Evolutionary conservation across 2,797 vertebrate species (phyloP).

Genomic region (Anas acuta): DNA sequence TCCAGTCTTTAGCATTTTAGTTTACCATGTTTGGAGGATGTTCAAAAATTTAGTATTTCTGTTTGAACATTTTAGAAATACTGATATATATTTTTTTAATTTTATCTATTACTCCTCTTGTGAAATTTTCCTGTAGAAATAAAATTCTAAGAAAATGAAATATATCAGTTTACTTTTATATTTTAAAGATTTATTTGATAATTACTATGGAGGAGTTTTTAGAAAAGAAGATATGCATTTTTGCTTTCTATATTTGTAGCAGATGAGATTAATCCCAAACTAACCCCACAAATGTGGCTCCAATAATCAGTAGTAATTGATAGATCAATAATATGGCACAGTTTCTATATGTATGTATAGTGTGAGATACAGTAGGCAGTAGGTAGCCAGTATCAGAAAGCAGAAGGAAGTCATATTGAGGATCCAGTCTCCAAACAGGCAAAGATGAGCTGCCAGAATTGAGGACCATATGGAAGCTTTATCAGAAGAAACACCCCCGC

Average conservation of each 20-base stretch:
- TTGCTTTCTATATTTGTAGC: conserved; percentile 17
- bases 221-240: neutral
- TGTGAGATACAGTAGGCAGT: conserved; percentile 7
- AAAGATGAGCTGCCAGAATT: conserved; percentile 57
- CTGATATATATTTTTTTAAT: neutral
- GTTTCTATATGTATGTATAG: neutral
- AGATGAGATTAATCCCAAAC: conserved; percentile 20
- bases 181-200: conserved; percentile 14
- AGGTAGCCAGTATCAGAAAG: conserved; percentile 49
- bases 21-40: neutral
- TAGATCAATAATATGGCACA: neutral
- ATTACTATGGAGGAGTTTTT: neutral
- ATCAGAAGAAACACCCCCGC: conserved; percentile 66
- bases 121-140: conserved; percentile 3
- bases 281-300: conserved; percentile 1
- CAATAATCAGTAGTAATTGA: conserved; percentile 24
- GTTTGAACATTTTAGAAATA: neutral
- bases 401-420: conserved; percentile 59
- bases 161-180: neutral
- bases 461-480: conserved; percentile 69
- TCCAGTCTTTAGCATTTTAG: neutral
- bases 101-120: neutral
- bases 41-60: neutral
- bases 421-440: conserved; percentile 53
- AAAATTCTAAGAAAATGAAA: neutral